Conservation (phyloP, 2,113 vertebrate species). For the Phasianus colchicus region DNA sequence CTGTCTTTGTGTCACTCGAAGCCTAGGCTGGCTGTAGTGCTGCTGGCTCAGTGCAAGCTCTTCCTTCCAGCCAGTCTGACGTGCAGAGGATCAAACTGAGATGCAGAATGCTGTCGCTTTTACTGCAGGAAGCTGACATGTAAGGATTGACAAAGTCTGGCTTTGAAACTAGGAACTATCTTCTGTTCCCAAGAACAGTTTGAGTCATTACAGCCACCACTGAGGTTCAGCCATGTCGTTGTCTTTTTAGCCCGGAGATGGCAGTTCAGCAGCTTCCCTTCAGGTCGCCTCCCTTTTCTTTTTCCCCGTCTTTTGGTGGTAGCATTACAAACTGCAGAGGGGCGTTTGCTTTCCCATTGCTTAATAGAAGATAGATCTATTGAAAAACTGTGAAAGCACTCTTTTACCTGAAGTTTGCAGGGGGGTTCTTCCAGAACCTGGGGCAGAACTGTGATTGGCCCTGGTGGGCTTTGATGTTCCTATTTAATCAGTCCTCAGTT, state of each 20-base stretch:
- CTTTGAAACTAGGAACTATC: background rate
- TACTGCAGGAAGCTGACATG: background rate
- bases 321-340: background rate
- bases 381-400: background rate
- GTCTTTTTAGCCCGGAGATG: background rate
- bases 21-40: background rate
- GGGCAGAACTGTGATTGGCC: background rate
- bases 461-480: background rate
- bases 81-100: background rate
- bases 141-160: background rate
- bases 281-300: slow-evolving; percentile 48
- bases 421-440: background rate
- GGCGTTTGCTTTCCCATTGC: slow-evolving; percentile 16
- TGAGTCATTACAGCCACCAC: background rate
- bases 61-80: background rate
- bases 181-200: background rate
- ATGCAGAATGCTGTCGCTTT: background rate
- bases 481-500: background rate
- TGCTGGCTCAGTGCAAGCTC: background rate
- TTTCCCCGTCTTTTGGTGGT: background rate
- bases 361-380: background rate
- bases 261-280: background rate
- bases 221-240: background rate
- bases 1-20: background rate
- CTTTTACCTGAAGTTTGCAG: background rate